Evolutionary conservation across 1,140 invertebrate genomes (phyloP), one percentile per base, ranked within the genome.

Genomic region (Ganaspis sp.): DNA sequence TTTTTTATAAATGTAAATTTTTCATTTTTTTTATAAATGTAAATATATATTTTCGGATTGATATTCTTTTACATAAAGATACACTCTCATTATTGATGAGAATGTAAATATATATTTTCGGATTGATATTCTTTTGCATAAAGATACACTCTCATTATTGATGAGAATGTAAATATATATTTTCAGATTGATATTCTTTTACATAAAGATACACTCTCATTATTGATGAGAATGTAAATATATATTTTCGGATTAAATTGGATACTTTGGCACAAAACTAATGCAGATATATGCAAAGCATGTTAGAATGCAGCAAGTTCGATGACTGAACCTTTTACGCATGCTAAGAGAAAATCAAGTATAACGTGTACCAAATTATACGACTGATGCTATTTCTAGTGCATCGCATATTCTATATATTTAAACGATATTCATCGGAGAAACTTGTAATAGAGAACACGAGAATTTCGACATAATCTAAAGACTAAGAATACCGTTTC

Each of bases 401-500:
- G 42, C 75, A 58, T 71, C 38, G 29, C 76, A 72, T 78, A 74
- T 72, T 11, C 73, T 74, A 74, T 54, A 78, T 78, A 78, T 78
- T 78, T 78, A 78, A 72, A 74, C 76, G 72, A 72, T 78, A 69
- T 78, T 69, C 73, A 74, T 74, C 72, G 76, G 23, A 69, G 70
- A 74, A 74, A 74, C 69, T 78, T 74, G 38, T 71, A 40, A 12
- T 53, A 69, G 69, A 64, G 72, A 37, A 54, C 76, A 45, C 49
- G 45, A 12, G 38, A 72, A 26, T 42, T 49, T 26, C 49, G 19
- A 23, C 9, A 26, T 23, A 9, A 26, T 26, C 11, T 11, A 19
- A 26, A 29, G 21, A 23, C 21, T 23, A 23, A 12, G 54, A 64
- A 64, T 64, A 45, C 42, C n/a, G 3, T 45, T 3, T n/a, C n/a